Percentiles rank a stretch among this genome's conserved stretches.
Conservation (phyloP, 2,113 vertebrate species). For the Gracilinanus agilis region DNA sequence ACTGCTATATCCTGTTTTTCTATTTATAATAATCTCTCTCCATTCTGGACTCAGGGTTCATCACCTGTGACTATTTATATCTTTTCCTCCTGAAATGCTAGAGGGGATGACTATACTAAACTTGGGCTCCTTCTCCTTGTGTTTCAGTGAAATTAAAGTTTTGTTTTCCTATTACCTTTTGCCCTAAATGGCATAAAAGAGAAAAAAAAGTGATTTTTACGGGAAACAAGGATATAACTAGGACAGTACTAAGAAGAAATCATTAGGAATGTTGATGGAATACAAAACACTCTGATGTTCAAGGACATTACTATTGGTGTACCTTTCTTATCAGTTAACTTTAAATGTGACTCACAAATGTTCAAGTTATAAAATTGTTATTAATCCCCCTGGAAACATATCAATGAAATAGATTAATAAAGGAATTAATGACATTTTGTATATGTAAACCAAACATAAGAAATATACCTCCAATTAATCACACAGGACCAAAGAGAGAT, state of each 20-base stretch:
- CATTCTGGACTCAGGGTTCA: background rate
- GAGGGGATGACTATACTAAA: conserved; percentile 1
- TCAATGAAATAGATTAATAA: conserved; percentile 68
- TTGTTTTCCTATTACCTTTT: conserved; percentile 29
- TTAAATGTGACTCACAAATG: conserved; percentile 45
- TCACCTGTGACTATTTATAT: conserved; percentile 37
- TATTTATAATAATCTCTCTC: conserved; percentile 13
- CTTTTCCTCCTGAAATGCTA: conserved; percentile 42
- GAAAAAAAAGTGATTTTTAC: background rate
- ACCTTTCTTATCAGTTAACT: conserved; percentile 61
- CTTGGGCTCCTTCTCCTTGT: conserved; percentile 10
- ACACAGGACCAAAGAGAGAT: no score
- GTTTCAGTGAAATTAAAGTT: conserved; percentile 24
- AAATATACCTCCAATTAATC: background rate
- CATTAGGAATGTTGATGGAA: conserved; percentile 35
- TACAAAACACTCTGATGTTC: conserved; percentile 11
- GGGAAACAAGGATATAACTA: conserved; percentile 1
- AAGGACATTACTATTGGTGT: conserved; percentile 14
- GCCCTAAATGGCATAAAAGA: background rate
- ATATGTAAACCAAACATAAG: background rate
- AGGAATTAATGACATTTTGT: conserved; percentile 62
- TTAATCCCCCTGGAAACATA: conserved; percentile 58
- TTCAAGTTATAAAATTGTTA: conserved; percentile 60
- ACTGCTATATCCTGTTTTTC: conserved; percentile 22
- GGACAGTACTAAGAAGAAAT: conserved; percentile 28